Evolutionary conservation across 2,888 invertebrate genomes (phyloP).

Genomic region (Masnerella sp.): DNA sequence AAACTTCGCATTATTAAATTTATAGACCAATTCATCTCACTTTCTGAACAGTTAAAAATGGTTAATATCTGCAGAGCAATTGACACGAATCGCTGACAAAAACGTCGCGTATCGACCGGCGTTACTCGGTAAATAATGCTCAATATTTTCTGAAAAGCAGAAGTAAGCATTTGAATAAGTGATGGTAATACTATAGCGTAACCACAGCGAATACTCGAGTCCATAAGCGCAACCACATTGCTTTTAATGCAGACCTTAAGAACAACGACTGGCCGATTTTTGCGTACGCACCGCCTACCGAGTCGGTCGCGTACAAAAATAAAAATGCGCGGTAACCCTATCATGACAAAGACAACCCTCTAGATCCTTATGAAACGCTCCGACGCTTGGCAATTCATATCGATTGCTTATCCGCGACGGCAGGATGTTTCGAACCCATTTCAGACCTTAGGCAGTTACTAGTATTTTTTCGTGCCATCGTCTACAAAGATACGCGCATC

Average conservation of each 20-base stretch:
- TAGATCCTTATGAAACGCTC: slow-evolving; percentile 57
- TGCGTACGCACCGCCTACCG: slow-evolving; percentile 13
- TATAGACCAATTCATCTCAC: too few relatives aligned
- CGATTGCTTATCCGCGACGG: slow-evolving; percentile 66
- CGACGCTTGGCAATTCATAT: slow-evolving; percentile 69
- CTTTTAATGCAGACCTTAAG: slow-evolving; percentile 20
- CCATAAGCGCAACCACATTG: slow-evolving; percentile 34
- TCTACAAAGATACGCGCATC: slow-evolving; percentile 32
- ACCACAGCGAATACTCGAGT: slow-evolving; percentile 44
- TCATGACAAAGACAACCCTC: slow-evolving; percentile 30
- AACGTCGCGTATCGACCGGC: slow-evolving; percentile 25
- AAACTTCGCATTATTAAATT: too few relatives aligned
- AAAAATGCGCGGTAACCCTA: slow-evolving; percentile 15
- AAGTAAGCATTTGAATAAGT: slow-evolving; percentile 54
- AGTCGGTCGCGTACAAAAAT: slow-evolving; percentile 32
- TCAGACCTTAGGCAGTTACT: slow-evolving; percentile 68
- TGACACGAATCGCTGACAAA: not conserved
- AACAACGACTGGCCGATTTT: slow-evolving; percentile 36
- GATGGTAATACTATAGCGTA: slow-evolving; percentile 43
- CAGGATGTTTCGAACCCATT: slow-evolving; percentile 69
- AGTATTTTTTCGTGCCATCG: slow-evolving; percentile 65
- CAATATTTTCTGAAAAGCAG: slow-evolving; percentile 57
- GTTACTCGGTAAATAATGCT: slow-evolving; percentile 45
- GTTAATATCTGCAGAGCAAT: not conserved
- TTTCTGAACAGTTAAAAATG: too few relatives aligned